Evolutionary conservation across 2,888 invertebrate species (phyloP).

Genomic region (Fissipunctia ypsillon): DNA sequence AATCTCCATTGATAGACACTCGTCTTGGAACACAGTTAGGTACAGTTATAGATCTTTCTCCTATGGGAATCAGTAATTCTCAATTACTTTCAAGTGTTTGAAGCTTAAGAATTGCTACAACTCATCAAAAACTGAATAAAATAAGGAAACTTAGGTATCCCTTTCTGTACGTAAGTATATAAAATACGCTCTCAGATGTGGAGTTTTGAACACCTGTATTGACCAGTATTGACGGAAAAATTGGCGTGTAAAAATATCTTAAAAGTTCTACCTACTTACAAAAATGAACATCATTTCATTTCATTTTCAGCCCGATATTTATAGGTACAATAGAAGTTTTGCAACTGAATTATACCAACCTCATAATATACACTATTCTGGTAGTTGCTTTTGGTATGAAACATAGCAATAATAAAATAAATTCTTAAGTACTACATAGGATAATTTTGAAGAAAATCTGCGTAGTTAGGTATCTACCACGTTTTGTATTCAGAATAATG

Average conservation of each 20-base stretch:
- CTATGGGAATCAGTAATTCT: not conserved
- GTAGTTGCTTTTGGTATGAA: not conserved
- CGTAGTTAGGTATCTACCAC: not conserved
- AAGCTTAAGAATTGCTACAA: too few species aligned
- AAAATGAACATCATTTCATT: too few species aligned
- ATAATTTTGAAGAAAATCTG: not conserved
- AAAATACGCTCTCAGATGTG: too few species aligned
- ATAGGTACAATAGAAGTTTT: not conserved
- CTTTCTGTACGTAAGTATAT: too few species aligned
- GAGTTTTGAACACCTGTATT: too few species aligned
- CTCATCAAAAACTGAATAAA: too few species aligned
- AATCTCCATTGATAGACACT: not conserved
- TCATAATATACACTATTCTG: not conserved
- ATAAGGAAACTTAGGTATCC: too few species aligned
- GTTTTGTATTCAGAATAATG: not conserved
- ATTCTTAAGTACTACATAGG: too few species aligned
- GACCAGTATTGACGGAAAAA: too few species aligned
- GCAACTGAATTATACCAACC: not conserved
- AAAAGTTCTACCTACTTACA: too few species aligned
- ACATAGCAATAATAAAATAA: too few species aligned
- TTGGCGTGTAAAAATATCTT: too few species aligned
- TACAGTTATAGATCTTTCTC: not conserved
- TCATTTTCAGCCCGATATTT: not conserved
- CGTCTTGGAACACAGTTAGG: not conserved
- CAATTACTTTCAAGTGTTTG: not conserved